Base-by-base conservation (phyloP, 2,797 vertebrate species). In the Hybognathus amarus region DNA sequence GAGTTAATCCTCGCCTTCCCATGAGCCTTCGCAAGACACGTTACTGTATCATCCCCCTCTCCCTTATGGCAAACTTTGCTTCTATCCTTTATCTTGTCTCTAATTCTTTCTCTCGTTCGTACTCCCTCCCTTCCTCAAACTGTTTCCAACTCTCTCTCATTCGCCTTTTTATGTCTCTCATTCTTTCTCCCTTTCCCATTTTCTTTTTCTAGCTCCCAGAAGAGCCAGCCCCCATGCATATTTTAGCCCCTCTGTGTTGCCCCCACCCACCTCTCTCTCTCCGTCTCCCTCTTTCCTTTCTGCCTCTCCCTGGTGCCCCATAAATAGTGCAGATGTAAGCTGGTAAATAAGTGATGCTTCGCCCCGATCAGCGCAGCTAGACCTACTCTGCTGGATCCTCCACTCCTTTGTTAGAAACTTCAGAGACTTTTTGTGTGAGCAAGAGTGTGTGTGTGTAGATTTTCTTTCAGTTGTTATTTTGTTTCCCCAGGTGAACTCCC, bases 261-360 rank as follows among this genome's bases (percentile, higher is more conserved):
- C 77, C 83, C 92, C 93, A 93, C 92, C 75, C 71, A 66, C 77
- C 73, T 67, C 75, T 66, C 85, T 83, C 79, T 79, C 81, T 77
- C 69, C 36, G 61, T 79, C 69, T 84, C 80, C 73, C 85, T 80
- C 79, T 75, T 74, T 93, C 91, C 91, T 92, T 90, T 91, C 89
- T 92, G 90, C 89, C 90, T 92, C 91, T 94, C 94, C 93, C 94
- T 88, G 90, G 94, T 90, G 93, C 88, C 91, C 92, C 93, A 95
- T 95, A 94, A 95, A 95, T 95, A 95, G 94, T 95, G 95, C 93
- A 95, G 94, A 94, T 92, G 90, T 94, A 95, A 94, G 93, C 93
- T 94, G 90, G 94, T 95, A 93, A 95, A 95, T 95, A 95, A 95
- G 94, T 95, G 85, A 95, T 95, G 95, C 90, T 92, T 91, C 92